Evolutionary conservation across 2,113 vertebrate genomes (phyloP).

Genomic region (Amia ocellicauda): DNA sequence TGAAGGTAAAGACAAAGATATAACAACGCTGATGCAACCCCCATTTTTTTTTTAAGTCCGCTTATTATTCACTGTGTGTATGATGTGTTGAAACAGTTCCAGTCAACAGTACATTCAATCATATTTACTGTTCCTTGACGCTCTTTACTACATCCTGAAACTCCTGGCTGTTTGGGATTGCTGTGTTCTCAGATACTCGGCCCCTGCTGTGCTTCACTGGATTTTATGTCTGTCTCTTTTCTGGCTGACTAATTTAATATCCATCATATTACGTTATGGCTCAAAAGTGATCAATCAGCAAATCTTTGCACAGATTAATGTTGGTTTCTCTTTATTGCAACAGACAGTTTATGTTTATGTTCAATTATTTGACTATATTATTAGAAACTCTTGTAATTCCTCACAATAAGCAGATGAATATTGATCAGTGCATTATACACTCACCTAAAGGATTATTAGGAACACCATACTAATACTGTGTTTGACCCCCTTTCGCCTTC

Average conservation of each 20-base stretch:
- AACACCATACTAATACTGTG: no score
- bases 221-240: conserved; percentile 21
- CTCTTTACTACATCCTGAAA: conserved; percentile 25
- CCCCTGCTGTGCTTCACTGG: neutral
- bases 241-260: conserved; percentile 33
- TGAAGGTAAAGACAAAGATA: no score
- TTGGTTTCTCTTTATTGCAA: conserved; percentile 2
- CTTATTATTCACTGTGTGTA: conserved; percentile 28
- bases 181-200: conserved; percentile 1
- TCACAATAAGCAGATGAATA: conserved; percentile 16
- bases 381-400: neutral
- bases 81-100: conserved; percentile 10
- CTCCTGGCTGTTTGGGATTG: conserved; percentile 10
- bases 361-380: conserved; percentile 6
- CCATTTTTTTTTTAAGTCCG: neutral
- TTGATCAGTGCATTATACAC: neutral
- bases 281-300: conserved; percentile 39
- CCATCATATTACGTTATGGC: conserved; percentile 33
- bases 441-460: no score
- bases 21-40: neutral
- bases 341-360: neutral
- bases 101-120: conserved; percentile 28
- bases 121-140: conserved; percentile 27
- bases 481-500: no score
- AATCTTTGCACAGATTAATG: neutral